These are phyloP conservation scores for Gnatocerus cornutus DNA, from an alignment of 2,888 invertebrate genomes.

Conservation along the genomic window DNA sequence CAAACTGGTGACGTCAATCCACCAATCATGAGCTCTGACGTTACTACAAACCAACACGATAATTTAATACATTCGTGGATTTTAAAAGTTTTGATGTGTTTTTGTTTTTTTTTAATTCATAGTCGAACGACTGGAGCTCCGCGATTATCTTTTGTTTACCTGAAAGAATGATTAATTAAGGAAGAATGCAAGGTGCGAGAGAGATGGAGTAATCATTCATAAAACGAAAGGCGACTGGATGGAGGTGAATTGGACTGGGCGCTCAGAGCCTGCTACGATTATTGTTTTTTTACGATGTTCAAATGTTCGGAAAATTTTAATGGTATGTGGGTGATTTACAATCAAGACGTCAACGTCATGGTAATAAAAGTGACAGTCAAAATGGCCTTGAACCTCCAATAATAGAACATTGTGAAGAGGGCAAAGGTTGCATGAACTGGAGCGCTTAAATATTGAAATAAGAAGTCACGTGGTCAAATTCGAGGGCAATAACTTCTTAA, in stretches of 20 bases:
- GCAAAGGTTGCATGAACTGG: neutral
- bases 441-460: neutral
- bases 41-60: conserved; percentile 3
- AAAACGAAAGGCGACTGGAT: too few relatives aligned
- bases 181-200: too few relatives aligned
- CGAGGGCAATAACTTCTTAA: neutral
- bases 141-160: conserved; percentile 12
- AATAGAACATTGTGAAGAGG: neutral
- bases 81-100: neutral
- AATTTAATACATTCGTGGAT: neutral
- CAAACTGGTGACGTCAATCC: neutral
- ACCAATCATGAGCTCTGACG: conserved; percentile 16
- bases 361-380: too few relatives aligned
- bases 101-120: neutral
- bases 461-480: neutral
- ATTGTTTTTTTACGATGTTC: too few relatives aligned
- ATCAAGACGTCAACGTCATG: too few relatives aligned
- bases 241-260: too few relatives aligned
- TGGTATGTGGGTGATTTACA: too few relatives aligned
- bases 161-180: too few relatives aligned
- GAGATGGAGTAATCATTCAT: too few relatives aligned
- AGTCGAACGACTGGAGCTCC: neutral
- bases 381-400: neutral
- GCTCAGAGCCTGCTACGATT: too few relatives aligned
- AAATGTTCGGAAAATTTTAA: too few relatives aligned